Percentiles rank a stretch among this genome's conserved stretches.
Conservation (phyloP, 2,797 vertebrate genomes). For the Discoglossus pictus region DNA sequence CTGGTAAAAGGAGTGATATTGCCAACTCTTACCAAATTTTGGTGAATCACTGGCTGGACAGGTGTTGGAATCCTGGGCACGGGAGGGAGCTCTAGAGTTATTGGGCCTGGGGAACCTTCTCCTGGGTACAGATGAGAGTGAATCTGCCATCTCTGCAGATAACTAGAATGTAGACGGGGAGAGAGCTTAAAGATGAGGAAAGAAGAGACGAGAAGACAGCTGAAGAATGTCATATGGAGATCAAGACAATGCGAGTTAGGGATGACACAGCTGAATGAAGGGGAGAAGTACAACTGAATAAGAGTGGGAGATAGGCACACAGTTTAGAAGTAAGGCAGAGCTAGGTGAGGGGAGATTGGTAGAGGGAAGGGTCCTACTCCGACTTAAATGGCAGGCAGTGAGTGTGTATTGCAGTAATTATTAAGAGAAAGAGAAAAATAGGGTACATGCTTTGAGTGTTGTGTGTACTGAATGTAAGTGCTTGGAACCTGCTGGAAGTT, state of each 20-base stretch:
- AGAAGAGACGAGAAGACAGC: not conserved
- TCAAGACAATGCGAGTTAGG: not conserved
- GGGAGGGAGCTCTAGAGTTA: constrained; percentile 63
- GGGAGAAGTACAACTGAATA: too few species aligned
- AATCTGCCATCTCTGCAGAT: constrained; percentile 71
- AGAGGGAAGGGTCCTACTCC: not conserved
- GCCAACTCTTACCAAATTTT: constrained; percentile 63
- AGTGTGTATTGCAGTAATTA: too few species aligned
- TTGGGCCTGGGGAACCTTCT: constrained; percentile 64
- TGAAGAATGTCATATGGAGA: not conserved
- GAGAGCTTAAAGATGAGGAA: constrained; percentile 22
- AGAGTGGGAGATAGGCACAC: too few species aligned
- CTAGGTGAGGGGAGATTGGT: not conserved
- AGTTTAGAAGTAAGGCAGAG: not conserved
- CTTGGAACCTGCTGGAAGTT: too few species aligned
- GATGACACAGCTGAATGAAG: too few species aligned
- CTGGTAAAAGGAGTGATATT: not conserved
- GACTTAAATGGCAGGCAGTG: not conserved
- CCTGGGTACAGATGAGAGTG: constrained; percentile 67
- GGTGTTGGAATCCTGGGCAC: constrained; percentile 63
- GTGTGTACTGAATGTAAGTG: too few species aligned
- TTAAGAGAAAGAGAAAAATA: too few species aligned
- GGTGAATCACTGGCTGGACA: constrained; percentile 54
- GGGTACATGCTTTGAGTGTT: too few species aligned
- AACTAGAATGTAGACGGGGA: too few species aligned